Percentiles rank a stretch among this genome's conserved stretches.
These are phyloP conservation scores for Ectropis crepuscularia DNA, from an alignment of 2,888 invertebrate species.

Conservation along the genomic window DNA sequence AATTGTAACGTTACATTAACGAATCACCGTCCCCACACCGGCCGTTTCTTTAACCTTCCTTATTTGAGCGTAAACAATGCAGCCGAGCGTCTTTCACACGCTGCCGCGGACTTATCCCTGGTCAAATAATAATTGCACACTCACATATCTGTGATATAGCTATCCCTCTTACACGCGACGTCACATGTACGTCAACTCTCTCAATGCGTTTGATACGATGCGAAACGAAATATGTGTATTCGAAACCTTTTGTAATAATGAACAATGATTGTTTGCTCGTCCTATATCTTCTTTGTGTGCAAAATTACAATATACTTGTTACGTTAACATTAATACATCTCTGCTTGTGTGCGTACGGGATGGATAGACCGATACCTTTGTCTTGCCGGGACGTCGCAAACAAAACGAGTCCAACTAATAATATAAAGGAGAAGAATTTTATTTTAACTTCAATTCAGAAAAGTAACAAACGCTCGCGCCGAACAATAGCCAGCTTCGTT, in stretches of 20 bases:
- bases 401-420: slow-evolving; percentile 82
- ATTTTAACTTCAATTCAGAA: slow-evolving; percentile 84
- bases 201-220: slow-evolving; percentile 81
- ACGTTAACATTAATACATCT: slow-evolving; percentile 75
- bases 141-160: slow-evolving; percentile 62
- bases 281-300: slow-evolving; percentile 83
- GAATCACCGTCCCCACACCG: slow-evolving; percentile 66
- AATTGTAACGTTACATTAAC: slow-evolving; percentile 73
- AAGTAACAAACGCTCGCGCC: slow-evolving; percentile 79
- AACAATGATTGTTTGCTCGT: slow-evolving; percentile 85
- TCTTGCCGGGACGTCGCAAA: slow-evolving; percentile 83
- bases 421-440: slow-evolving; percentile 83
- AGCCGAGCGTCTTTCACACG: slow-evolving; percentile 82
- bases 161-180: slow-evolving; percentile 69
- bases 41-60: slow-evolving; percentile 77
- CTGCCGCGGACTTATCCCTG: slow-evolving; percentile 81
- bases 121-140: slow-evolving; percentile 84
- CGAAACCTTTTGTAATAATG: slow-evolving; percentile 84
- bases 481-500: slow-evolving; percentile 82
- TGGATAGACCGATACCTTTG: slow-evolving; percentile 82
- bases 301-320: slow-evolving; percentile 84
- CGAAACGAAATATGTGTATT: slow-evolving; percentile 76
- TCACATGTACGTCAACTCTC: slow-evolving; percentile 70
- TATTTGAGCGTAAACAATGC: slow-evolving; percentile 84
- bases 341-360: slow-evolving; percentile 77